phyloP scores from a whole-genome alignment of 35 echinoderm and acorn worm genomes.

The Ophioderma brevispina region DNA sequence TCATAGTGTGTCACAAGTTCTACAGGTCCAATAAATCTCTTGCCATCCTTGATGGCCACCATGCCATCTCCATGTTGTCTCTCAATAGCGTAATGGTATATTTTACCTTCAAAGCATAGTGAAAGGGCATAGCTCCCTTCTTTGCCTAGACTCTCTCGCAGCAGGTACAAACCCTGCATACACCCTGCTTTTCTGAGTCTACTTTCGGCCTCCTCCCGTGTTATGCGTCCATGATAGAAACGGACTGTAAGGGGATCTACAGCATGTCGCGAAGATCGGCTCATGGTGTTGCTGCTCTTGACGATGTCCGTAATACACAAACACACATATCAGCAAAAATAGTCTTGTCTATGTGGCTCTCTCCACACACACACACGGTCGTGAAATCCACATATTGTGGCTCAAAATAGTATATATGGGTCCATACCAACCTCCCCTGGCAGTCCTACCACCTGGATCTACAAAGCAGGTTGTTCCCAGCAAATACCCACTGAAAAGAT shows the following conservation, averaged over 20 bases:
- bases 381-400: background rate
- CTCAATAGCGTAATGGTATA: slow-evolving; percentile 96
- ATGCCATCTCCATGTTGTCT: slow-evolving; percentile 72
- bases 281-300: background rate
- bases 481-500: background rate
- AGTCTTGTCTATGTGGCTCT: background rate
- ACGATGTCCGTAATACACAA: background rate
- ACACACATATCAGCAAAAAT: background rate
- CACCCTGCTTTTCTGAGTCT: slow-evolving; percentile 52
- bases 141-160: slow-evolving; percentile 77
- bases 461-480: background rate
- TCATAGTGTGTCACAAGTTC: slow-evolving; percentile 86
- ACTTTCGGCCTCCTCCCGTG: slow-evolving; percentile 85
- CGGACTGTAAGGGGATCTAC: slow-evolving; percentile 65
- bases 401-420: background rate
- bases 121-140: slow-evolving; percentile 91
- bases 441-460: background rate
- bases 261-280: background rate
- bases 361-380: background rate
- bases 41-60: slow-evolving; percentile 95
- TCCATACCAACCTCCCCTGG: background rate
- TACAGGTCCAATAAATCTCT: slow-evolving; percentile 83
- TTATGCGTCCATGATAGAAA: slow-evolving; percentile 92
- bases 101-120: slow-evolving; percentile 58
- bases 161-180: slow-evolving; percentile 73